phyloP scores from a whole-genome alignment of 1,140 invertebrate species.

The Trachymyrmex cornetzi region DNA sequence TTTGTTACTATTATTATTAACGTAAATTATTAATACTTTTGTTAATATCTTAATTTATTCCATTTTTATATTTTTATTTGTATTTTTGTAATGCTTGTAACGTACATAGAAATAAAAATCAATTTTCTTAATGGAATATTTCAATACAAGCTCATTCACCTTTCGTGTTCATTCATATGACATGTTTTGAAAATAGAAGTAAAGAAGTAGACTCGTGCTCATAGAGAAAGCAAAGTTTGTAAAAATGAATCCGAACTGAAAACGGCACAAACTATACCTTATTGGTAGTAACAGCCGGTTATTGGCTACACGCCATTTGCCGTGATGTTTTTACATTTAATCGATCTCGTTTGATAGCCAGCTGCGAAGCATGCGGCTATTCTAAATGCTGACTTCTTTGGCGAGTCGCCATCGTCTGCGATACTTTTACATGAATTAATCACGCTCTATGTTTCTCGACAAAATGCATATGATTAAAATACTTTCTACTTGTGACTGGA shows the following conservation, averaged over 20 bases:
- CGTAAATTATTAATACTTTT: neutral
- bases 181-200: constrained; percentile 1
- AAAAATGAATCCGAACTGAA: constrained; percentile 61
- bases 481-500: constrained; percentile 45
- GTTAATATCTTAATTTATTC: too few species aligned
- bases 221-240: constrained; percentile 71
- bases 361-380: constrained; percentile 28
- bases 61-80: too few species aligned
- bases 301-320: constrained; percentile 37
- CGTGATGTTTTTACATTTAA: constrained; percentile 44
- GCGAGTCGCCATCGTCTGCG: constrained; percentile 2
- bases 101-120: neutral
- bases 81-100: neutral
- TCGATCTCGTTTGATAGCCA: constrained; percentile 24
- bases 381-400: constrained; percentile 43
- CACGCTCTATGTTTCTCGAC: constrained; percentile 12
- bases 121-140: neutral
- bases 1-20: neutral
- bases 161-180: neutral
- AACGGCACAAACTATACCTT: constrained; percentile 47
- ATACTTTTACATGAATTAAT: constrained; percentile 33
- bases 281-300: constrained; percentile 16
- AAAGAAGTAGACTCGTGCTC: constrained; percentile 11
- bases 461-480: constrained; percentile 13
- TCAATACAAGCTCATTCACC: neutral